These are phyloP conservation scores for Mergus octosetaceus DNA, from an alignment of 2,797 vertebrate species.

Conservation along the genomic window DNA sequence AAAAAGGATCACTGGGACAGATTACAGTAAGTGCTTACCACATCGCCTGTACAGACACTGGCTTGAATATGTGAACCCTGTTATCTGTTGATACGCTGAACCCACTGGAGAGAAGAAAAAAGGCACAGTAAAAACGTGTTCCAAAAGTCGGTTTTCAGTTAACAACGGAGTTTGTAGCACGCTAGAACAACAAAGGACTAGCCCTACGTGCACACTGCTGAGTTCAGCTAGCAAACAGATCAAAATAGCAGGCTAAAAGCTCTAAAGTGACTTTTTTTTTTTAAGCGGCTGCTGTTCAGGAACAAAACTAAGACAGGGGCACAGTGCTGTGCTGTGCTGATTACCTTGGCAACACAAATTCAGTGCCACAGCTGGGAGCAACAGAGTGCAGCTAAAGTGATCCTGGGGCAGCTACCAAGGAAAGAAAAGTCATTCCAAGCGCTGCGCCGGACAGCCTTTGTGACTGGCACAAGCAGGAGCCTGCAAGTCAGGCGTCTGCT, in stretches of 20 bases:
- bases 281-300: constrained; percentile 42
- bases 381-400: constrained; percentile 60
- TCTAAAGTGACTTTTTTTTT: constrained; percentile 22
- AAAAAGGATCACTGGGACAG: neutral
- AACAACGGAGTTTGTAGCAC: constrained; percentile 18
- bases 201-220: constrained; percentile 16
- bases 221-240: constrained; percentile 41
- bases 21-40: constrained; percentile 83
- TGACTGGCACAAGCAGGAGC: constrained; percentile 63
- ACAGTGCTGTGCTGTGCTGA: constrained; percentile 50
- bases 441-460: constrained; percentile 39
- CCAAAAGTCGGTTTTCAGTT: neutral
- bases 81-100: constrained; percentile 97
- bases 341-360: constrained; percentile 69
- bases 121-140: constrained; percentile 16
- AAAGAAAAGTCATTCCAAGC: constrained; percentile 58
- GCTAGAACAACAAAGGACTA: constrained; percentile 19
- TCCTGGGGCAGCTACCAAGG: constrained; percentile 63
- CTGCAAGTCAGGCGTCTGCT: constrained; percentile 63
- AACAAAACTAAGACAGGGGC: constrained; percentile 16
- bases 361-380: constrained; percentile 60
- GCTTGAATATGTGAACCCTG: constrained; percentile 97
- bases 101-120: constrained; percentile 80
- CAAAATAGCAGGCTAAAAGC: constrained; percentile 54
- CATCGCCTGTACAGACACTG: constrained; percentile 98